A percentile compares a stretch with the other conserved stretches of the same genome.
These are phyloP conservation scores for Zaprionus kolodkinae DNA, from an alignment of 1,140 invertebrate genomes.

Conservation along the genomic window DNA sequence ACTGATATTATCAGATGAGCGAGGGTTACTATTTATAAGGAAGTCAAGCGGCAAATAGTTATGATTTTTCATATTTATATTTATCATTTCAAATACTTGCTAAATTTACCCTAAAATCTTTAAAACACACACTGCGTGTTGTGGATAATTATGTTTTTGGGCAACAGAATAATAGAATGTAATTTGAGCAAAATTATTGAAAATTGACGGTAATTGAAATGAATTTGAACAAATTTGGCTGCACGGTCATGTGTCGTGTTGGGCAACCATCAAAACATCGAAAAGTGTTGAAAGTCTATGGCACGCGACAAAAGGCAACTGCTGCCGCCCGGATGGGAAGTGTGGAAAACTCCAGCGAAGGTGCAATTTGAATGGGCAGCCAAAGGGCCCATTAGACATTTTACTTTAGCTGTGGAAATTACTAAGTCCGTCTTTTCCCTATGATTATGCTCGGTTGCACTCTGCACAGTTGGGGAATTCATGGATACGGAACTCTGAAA, in stretches of 20 bases:
- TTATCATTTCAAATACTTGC: too few relatives aligned
- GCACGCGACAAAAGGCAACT: conserved; percentile 56
- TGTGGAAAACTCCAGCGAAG: not conserved
- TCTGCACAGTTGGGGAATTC: conserved; percentile 20
- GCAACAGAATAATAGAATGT: conserved; percentile 66
- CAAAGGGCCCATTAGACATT: conserved; percentile 64
- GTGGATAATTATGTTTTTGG: conserved; percentile 57
- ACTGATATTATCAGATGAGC: not conserved
- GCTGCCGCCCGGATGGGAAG: conserved; percentile 10
- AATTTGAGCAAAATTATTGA: conserved; percentile 79
- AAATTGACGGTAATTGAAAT: conserved; percentile 82
- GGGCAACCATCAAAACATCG: conserved; percentile 64
- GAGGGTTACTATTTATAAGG: too few relatives aligned
- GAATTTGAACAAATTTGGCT: conserved; percentile 79
- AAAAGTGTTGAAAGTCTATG: conserved; percentile 63
- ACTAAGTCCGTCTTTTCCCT: conserved; percentile 41
- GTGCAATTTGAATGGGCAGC: conserved; percentile 55
- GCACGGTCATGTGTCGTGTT: conserved; percentile 67
- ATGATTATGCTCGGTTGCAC: conserved; percentile 58
- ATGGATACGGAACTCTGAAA: not conserved
- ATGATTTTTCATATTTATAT: too few relatives aligned
- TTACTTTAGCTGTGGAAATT: conserved; percentile 66
- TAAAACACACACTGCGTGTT: conserved; percentile 14
- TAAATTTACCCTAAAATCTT: not conserved
- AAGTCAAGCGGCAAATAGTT: too few relatives aligned